Conservation (phyloP, 2,888 invertebrate species). For the Xylota sylvarum region DNA sequence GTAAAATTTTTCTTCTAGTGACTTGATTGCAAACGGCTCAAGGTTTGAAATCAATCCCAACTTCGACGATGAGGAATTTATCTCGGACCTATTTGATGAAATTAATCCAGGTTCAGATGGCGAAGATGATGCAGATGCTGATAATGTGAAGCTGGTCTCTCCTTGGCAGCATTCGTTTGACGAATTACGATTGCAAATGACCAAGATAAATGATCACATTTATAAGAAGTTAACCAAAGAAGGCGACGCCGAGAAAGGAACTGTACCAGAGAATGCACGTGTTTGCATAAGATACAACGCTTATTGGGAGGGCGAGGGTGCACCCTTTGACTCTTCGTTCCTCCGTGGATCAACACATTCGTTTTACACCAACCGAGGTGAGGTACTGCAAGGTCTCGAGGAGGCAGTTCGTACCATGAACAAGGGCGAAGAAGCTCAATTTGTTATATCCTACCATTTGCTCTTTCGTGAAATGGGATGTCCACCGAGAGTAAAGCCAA, state of each 20-base stretch:
- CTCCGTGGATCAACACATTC: slow-evolving; percentile 81
- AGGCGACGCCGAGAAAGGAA: slow-evolving; percentile 77
- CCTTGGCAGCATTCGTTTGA: slow-evolving; percentile 83
- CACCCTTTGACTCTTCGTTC: slow-evolving; percentile 84
- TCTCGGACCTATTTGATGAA: slow-evolving; percentile 80
- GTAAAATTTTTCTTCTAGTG: slow-evolving; percentile 73
- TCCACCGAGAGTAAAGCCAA: slow-evolving; percentile 91
- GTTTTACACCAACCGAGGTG: slow-evolving; percentile 81
- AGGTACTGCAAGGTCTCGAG: slow-evolving; percentile 88
- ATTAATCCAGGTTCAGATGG: slow-evolving; percentile 78
- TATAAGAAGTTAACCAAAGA: slow-evolving; percentile 81
- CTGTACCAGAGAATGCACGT: slow-evolving; percentile 81
- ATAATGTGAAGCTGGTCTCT: slow-evolving; percentile 78
- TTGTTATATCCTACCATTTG: slow-evolving; percentile 90
- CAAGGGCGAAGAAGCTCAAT: slow-evolving; percentile 91
- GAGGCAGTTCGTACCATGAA: slow-evolving; percentile 91
- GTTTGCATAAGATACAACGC: slow-evolving; percentile 83
- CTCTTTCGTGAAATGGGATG: slow-evolving; percentile 92
- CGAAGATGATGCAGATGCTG: slow-evolving; percentile 78
- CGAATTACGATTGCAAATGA: slow-evolving; percentile 81
- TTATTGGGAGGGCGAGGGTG: slow-evolving; percentile 82
- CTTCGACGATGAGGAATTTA: slow-evolving; percentile 79
- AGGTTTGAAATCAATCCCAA: slow-evolving; percentile 82
- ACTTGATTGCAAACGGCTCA: slow-evolving; percentile 79
- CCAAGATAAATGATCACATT: slow-evolving; percentile 79